Base-by-base conservation (phyloP, 1,140 invertebrate genomes). In the Drosophila kohkoa region DNA sequence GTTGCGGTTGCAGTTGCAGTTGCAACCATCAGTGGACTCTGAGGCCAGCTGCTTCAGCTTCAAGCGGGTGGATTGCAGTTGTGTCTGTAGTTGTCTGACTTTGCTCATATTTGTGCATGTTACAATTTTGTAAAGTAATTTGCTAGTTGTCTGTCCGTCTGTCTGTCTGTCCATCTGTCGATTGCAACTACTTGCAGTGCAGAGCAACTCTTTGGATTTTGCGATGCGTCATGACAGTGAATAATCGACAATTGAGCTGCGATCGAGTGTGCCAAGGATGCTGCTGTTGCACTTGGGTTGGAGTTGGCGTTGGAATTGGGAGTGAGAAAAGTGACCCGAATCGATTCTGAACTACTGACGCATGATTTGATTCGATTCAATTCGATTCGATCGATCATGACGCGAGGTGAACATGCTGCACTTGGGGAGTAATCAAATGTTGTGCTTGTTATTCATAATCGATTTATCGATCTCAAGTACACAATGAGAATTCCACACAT, bases 71-170 rank as follows among this genome's bases (percentile, higher is more conserved):
- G 82, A 87, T 77, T 60, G 43, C 20, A 25, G 20, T 25, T 43
- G 6, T 54, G 35, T 48, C 45, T 32, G 32, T 8, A 32, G 5
- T 32, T 32, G 32, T 32, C 5, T 32, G 45, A 64, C 86, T 83
- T 63, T 87, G 82, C 32, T 72, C 77, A 77, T 80, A 83, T 87
- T 88, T 82, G 83, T 67, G 62, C 73, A 79, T 87, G 82, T 76
- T 88, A 87, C 82, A 88, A 67, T 87, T 87, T 83, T 66, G 63
- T 72, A 70, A 67, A 68, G 66, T 74, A 73, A 60, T 60, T 79
- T 86, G 73, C 67, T 71, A 71, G 66, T 69, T 74, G 71, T 63
- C 57, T 52, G 30, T 65, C 35, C 54, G n/a, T 46, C 1, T 10
- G 5, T 28, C 0, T n/a, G 15, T 69, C 8, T 68, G 49, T 25